A percentile compares a stretch with the other conserved stretches of the same genome.
phyloP scores from a whole-genome alignment of 1,140 invertebrate genomes.

The Cephus cinctus region DNA sequence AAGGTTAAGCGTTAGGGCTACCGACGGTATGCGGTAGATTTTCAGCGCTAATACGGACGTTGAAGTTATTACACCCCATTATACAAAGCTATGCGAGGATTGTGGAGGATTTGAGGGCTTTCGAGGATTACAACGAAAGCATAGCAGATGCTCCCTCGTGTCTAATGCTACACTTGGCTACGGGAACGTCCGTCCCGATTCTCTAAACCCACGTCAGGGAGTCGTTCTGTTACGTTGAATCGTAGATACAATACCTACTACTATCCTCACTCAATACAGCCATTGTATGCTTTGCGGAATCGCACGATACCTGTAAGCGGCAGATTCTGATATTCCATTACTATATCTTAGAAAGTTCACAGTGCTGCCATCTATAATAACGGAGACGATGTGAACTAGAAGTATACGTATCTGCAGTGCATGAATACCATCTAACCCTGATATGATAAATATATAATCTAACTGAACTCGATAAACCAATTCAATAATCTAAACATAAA shows the following conservation, averaged over 20 bases:
- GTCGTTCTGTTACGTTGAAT: constrained; percentile 26
- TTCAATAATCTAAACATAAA: no score
- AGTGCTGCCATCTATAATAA: no score
- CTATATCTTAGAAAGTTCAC: no score
- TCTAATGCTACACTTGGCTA: constrained; percentile 17
- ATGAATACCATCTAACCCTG: no score
- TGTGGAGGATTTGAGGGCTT: constrained; percentile 36
- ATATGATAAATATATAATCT: no score
- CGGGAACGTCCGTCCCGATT: constrained; percentile 34
- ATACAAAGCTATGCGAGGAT: constrained; percentile 28
- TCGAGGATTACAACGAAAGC: constrained; percentile 41
- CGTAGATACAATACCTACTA: constrained; percentile 48
- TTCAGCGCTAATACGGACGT: constrained; percentile 26
- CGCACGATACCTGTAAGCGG: constrained; percentile 34
- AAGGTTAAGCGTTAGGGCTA: no score
- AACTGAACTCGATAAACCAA: no score
- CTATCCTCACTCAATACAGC: constrained; percentile 20
- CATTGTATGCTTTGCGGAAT: constrained; percentile 31
- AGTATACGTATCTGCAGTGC: no score
- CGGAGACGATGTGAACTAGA: no score
- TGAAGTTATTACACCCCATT: constrained; percentile 38
- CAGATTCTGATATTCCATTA: not conserved
- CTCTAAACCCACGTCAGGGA: constrained; percentile 31
- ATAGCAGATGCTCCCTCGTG: constrained; percentile 43
- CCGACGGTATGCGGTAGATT: not conserved